These are phyloP conservation scores for Pteria penguin DNA, from an alignment of 2,888 invertebrate genomes.

Conservation along the genomic window DNA sequence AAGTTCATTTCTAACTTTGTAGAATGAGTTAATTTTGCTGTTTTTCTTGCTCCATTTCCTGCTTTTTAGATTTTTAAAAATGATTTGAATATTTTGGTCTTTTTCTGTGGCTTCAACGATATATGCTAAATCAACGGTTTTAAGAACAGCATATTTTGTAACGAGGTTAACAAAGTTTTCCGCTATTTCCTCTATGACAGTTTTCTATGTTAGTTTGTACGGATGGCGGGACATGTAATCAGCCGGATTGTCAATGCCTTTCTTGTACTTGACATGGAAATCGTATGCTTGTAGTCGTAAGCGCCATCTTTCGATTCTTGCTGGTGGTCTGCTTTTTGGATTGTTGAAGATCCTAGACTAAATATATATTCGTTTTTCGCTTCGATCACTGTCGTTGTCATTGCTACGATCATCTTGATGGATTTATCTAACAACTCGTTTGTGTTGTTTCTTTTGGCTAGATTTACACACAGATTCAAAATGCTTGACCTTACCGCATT, in stretches of 20 bases:
- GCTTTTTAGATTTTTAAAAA: slow-evolving; percentile 7
- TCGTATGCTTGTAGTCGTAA: slow-evolving; percentile 47
- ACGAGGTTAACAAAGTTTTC: slow-evolving; percentile 48
- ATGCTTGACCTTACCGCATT: slow-evolving; percentile 18
- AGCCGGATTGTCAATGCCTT: slow-evolving; percentile 52
- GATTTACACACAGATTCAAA: slow-evolving; percentile 21
- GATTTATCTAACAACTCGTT: too few species aligned
- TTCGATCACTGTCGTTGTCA: too few species aligned
- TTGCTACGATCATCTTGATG: too few species aligned
- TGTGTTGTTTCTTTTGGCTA: not conserved
- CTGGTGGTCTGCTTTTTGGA: slow-evolving; percentile 49
- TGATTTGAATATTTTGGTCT: slow-evolving; percentile 20
- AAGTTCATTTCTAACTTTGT: slow-evolving; percentile 26
- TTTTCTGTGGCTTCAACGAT: slow-evolving; percentile 20
- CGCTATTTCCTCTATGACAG: slow-evolving; percentile 12
- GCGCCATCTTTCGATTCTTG: slow-evolving; percentile 50
- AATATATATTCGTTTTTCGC: too few species aligned
- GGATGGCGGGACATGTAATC: slow-evolving; percentile 57
- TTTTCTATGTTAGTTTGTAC: slow-evolving; percentile 2
- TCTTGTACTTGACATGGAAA: slow-evolving; percentile 44
- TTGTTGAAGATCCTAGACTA: slow-evolving; percentile 66
- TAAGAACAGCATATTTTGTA: slow-evolving; percentile 35
- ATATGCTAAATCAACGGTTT: slow-evolving; percentile 41
- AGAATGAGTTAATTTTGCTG: not conserved
- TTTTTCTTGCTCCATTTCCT: slow-evolving; percentile 14